Conservation (phyloP, 1,140 invertebrate species). For the Muscidifurax raptorellus region DNA sequence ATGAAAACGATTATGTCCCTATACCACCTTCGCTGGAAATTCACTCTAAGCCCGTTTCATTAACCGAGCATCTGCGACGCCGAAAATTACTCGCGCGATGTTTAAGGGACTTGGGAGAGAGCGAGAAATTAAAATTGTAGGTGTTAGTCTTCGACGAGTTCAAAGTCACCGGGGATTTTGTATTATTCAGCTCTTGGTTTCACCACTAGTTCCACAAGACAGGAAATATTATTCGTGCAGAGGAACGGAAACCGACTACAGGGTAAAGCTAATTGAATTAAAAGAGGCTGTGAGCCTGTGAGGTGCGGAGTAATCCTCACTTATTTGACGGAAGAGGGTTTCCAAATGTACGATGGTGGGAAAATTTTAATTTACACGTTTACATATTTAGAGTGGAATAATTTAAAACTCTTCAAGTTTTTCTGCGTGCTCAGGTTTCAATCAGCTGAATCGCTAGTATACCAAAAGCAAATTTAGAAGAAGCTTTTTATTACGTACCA, state of each 20-base stretch:
- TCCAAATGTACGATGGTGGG: no score
- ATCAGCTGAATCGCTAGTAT: no score
- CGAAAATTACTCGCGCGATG: not conserved
- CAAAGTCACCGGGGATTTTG: not conserved
- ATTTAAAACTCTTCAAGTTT: no score
- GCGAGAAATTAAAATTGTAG: not conserved
- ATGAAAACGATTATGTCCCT: slow-evolving; percentile 52
- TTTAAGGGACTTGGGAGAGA: not conserved
- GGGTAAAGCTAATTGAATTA: slow-evolving; percentile 1
- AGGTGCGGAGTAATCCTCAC: no score
- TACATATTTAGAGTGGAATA: no score
- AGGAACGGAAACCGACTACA: not conserved
- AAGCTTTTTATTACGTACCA: no score
- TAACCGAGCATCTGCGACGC: slow-evolving; percentile 24
- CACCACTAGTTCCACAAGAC: not conserved
- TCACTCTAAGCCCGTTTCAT: slow-evolving; percentile 48
- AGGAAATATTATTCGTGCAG: not conserved
- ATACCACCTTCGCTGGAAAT: slow-evolving; percentile 27
- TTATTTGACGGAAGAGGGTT: no score
- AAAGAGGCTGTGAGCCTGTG: no score
- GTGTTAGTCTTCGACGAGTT: not conserved
- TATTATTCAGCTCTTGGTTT: slow-evolving; percentile 8
- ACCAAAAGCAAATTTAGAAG: no score
- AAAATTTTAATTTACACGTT: no score
- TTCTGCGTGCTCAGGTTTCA: no score